phyloP scores from a whole-genome alignment of 2,797 vertebrate genomes.

The Cossypha heuglini region DNA sequence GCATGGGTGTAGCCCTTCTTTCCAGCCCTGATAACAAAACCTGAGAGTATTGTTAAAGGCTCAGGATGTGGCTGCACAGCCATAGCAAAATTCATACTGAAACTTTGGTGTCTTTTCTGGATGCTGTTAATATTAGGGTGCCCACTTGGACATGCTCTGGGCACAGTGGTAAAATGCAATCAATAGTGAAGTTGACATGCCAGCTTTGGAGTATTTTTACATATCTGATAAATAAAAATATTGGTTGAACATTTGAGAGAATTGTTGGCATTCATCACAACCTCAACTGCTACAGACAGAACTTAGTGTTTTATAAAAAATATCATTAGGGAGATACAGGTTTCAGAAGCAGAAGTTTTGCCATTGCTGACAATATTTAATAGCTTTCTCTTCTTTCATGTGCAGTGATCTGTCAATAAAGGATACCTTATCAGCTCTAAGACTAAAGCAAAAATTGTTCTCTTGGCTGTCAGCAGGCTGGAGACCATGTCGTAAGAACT shows the following conservation, averaged over 20 bases:
- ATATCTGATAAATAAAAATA: neutral
- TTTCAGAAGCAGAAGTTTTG: neutral
- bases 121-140: neutral
- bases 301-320: neutral
- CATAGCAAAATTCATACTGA: neutral
- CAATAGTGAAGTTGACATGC: neutral
- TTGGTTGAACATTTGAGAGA: neutral
- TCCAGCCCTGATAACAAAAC: neutral
- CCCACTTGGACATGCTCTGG: neutral
- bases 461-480: neutral
- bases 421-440: neutral
- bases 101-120: neutral
- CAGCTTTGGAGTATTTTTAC: neutral
- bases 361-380: neutral
- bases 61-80: neutral
- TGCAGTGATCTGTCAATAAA: neutral
- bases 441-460: conserved; percentile 20
- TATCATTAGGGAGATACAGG: neutral
- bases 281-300: neutral
- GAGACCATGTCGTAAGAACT: neutral
- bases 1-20: neutral
- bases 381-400: neutral
- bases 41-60: neutral
- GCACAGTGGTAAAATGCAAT: neutral
- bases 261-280: neutral